Evolutionary conservation across 2,113 vertebrate species (phyloP), one percentile per base, ranked within the genome.

Genomic region (Scortum barcoo): DNA sequence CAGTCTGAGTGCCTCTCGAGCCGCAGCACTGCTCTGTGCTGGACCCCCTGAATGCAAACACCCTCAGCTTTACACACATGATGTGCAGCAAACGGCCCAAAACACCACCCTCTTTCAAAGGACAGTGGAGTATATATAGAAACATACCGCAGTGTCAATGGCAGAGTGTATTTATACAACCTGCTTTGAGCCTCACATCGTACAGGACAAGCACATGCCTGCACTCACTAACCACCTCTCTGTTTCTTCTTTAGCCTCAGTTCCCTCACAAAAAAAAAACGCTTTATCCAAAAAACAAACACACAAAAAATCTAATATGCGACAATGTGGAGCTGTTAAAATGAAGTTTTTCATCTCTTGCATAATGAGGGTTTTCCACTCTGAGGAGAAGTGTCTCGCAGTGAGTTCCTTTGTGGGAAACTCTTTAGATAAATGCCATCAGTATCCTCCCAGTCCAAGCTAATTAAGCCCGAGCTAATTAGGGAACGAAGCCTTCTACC

Each of bases 391-490:
- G 38, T 20, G 65, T 10, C 26, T 62, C 2, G 73, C 24, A 38
- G 28, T 11, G 17, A 60, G 62, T 24, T 53, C n/a, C 42, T 72
- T 42, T 61, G 38, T 61, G n/a, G 53, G 7, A n/a, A 51, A 30
- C 50, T 58, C 40, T 71, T 50, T 6, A 51, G 44, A 60, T 76
- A 56, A 76, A 40, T 46, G 19, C 22, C 61, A 19, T 5, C 28
- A 44, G 28, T 38, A 26, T 63, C 16, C 20, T 71, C 50, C 33
- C 58, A 46, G 48, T 84, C 33, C 44, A 8, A 56, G 56, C 38
- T 44, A 65, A 84, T 90, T 53, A 76, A 71, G 54, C 61, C 19
- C 13, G 2, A 9, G 57, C 71, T 80, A 30, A 86, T 40, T 40
- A 67, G 62, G 65, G 33, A 76, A 57, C 51, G 1, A 73, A 74